phyloP scores from a whole-genome alignment of 2,888 invertebrate species.

The Chirona hameri region DNA sequence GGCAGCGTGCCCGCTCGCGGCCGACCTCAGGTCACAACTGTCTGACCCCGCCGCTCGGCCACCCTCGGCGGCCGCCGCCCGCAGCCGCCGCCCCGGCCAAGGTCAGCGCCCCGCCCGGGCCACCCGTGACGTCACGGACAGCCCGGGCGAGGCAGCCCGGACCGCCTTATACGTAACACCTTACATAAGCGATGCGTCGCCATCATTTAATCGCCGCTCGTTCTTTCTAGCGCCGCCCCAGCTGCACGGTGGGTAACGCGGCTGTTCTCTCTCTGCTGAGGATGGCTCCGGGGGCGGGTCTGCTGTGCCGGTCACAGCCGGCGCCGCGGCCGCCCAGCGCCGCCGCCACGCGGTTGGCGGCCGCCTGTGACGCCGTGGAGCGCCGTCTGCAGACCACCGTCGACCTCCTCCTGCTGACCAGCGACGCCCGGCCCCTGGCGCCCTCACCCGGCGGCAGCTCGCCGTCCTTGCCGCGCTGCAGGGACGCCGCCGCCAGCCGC shows the following conservation, averaged over 20 bases:
- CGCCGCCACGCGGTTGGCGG: conserved; percentile 38
- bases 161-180: too few species aligned
- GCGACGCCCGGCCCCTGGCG: conserved; percentile 45
- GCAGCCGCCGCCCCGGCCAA: too few species aligned
- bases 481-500: conserved; percentile 42
- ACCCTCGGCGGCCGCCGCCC: too few species aligned
- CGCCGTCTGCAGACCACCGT: conserved; percentile 46
- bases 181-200: too few species aligned
- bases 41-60: too few species aligned
- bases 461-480: conserved; percentile 41
- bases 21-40: too few species aligned
- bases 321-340: neutral
- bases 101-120: too few species aligned
- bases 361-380: conserved; percentile 44
- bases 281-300: neutral
- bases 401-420: conserved; percentile 46
- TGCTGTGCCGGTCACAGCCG: neutral
- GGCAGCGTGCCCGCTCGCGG: too few species aligned
- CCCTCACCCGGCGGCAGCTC: conserved; percentile 41
- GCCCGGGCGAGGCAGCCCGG: too few species aligned
- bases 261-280: neutral
- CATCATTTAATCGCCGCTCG: too few species aligned
- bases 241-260: neutral
- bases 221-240: too few species aligned
- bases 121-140: too few species aligned